Evolutionary conservation across 2,888 invertebrate genomes (phyloP).

Genomic region (Adelognathus sp.): DNA sequence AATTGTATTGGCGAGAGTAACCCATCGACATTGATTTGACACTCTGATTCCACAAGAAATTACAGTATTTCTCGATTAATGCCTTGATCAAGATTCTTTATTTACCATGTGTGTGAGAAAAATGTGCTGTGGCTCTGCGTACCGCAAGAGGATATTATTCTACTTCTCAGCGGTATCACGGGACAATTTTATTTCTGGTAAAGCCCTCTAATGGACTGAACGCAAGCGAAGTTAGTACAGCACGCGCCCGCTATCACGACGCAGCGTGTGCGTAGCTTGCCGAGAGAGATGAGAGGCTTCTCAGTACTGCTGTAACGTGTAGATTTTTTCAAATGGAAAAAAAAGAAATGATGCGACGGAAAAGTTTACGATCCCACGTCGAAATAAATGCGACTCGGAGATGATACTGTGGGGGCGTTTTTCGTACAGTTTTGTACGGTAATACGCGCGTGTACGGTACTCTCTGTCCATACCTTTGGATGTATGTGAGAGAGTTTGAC

Average conservation of each 20-base stretch:
- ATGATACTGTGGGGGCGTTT: conserved; percentile 50
- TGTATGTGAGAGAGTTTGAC: conserved; percentile 14
- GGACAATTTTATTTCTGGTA: conserved; percentile 60
- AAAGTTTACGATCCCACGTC: conserved; percentile 72
- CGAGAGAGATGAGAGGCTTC: conserved; percentile 48
- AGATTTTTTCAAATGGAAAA: conserved; percentile 57
- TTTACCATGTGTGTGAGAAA: too few relatives aligned
- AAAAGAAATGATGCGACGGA: neutral
- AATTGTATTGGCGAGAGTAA: too few relatives aligned
- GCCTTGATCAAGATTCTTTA: too few relatives aligned
- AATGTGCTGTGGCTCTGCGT: too few relatives aligned
- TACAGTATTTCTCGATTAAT: too few relatives aligned
- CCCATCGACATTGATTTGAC: too few relatives aligned
- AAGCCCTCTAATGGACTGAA: conserved; percentile 58
- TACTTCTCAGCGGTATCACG: neutral
- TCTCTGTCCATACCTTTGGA: conserved; percentile 27
- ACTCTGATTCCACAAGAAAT: too few relatives aligned
- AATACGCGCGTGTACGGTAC: conserved; percentile 43
- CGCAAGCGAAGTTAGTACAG: conserved; percentile 30
- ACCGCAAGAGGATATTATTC: neutral
- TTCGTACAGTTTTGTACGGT: conserved; percentile 42
- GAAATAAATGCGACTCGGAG: conserved; percentile 59
- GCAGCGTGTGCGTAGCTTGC: conserved; percentile 5
- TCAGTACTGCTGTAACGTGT: conserved; percentile 48
- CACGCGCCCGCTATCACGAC: conserved; percentile 41